Evolutionary conservation across 92 coral and sea anemone genomes (phyloP), one percentile per base, ranked within the genome.

Genomic region (Zoanthus sansibaricus): DNA sequence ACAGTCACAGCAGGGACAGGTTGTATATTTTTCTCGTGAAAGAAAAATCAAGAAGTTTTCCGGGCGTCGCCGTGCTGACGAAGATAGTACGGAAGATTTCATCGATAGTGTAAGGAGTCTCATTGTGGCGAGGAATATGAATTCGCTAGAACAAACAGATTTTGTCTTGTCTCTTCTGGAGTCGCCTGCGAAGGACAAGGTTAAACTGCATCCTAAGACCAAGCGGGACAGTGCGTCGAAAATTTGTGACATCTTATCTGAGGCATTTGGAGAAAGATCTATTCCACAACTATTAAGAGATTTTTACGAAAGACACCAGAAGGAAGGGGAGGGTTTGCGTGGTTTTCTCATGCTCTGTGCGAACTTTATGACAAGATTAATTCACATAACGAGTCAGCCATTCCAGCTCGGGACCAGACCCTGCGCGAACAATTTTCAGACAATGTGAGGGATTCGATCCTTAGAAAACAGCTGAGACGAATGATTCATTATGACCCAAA

Each of bases 181-280:
- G 72, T 86, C 88, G 45, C 54, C 83, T 25, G 83, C 88, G 48
- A 74, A 86, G 74, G 82, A 84, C 74, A 71, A 84, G 76, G 88
- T 84, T 30, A 86, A 86, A 86, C 56, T 76, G 45, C 83, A 80
- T 18, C 89, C 83, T 15, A 14, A 17, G 70, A 42, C 55, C 61
- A 47, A 86, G 55, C 76, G 83, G 49, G 64, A 86, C 83, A 86
- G 83, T 45, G 83, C 89, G 18, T 70, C 70, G 52, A 86, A 86
- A 17, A 86, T 86, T 31, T 86, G 83, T 47, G 33, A 55, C 45
- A 86, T 86, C 47, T 44, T 86, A 13, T 25, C 72, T n/a, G 83
- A 73, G 62, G 82, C 91, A 82, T 88, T 82, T 75, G 87, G 75
- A 2, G 87, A 88, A 82, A 52, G 62, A 9, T 31, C 51, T 9